A percentile compares a stretch with the other conserved stretches of the same genome.
These are phyloP conservation scores for Limnephilus rhombicus DNA, from an alignment of 2,888 invertebrate genomes.

Conservation along the genomic window DNA sequence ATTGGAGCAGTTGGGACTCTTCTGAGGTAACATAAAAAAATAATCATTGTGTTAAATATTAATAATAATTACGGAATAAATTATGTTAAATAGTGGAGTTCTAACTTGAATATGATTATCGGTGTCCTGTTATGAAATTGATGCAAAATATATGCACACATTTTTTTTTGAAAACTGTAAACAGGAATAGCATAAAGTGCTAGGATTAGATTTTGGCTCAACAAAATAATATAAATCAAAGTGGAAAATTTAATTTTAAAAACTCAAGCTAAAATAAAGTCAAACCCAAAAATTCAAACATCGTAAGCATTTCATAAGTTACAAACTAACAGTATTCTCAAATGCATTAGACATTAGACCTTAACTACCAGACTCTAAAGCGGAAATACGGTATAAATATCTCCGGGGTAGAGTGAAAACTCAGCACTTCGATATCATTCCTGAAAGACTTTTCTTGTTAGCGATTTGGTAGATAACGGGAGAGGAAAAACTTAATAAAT, in stretches of 20 bases:
- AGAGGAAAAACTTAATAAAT: constrained; percentile 26
- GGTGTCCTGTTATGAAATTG: too few relatives aligned
- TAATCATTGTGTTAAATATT: too few relatives aligned
- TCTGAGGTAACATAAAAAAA: too few relatives aligned
- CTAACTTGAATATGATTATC: too few relatives aligned
- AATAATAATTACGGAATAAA: too few relatives aligned
- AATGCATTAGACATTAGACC: neutral
- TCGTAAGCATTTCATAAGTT: neutral
- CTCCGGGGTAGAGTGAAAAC: neutral
- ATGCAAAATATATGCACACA: neutral
- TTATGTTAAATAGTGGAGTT: too few relatives aligned
- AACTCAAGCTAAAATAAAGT: neutral
- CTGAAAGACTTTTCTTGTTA: constrained; percentile 10
- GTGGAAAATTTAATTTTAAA: neutral
- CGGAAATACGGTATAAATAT: neutral
- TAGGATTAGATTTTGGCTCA: neutral
- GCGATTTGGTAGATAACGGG: constrained; percentile 11
- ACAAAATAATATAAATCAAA: neutral
- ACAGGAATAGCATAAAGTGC: neutral
- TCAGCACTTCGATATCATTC: neutral
- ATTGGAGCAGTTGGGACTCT: too few relatives aligned
- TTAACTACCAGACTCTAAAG: neutral
- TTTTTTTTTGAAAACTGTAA: neutral
- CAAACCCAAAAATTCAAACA: neutral
- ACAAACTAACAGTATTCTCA: neutral